Percentiles rank a stretch among this genome's conserved stretches.
Evolutionary conservation across 2,888 invertebrate genomes (phyloP).

Genomic region (Toxonevra muliebris): DNA sequence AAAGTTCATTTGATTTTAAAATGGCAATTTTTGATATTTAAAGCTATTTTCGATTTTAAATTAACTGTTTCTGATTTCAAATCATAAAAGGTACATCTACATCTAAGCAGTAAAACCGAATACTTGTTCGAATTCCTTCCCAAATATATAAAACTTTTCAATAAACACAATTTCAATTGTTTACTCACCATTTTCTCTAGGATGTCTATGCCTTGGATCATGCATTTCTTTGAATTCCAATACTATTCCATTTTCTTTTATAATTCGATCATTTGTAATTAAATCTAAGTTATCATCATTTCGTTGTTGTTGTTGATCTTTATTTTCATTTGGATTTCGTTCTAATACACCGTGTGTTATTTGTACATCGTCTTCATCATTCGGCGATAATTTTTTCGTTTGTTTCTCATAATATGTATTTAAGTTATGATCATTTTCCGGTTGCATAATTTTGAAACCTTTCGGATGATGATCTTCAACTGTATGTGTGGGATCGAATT

Average conservation of each 20-base stretch:
- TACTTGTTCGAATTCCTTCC: too few relatives aligned
- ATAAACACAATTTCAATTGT: not conserved
- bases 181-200: conserved; percentile 60
- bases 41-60: too few relatives aligned
- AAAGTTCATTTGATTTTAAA: too few relatives aligned
- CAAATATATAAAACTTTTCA: too few relatives aligned
- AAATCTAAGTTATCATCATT: conserved; percentile 19
- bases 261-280: conserved; percentile 6
- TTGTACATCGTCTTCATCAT: conserved; percentile 41
- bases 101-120: too few relatives aligned
- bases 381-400: conserved; percentile 38
- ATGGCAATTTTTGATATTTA: too few relatives aligned
- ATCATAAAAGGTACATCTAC: too few relatives aligned
- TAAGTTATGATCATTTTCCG: conserved; percentile 36
- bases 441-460: conserved; percentile 47
- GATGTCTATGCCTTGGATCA: conserved; percentile 63
- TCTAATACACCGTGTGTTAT: conserved; percentile 19
- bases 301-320: conserved; percentile 11
- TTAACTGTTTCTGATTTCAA: too few relatives aligned
- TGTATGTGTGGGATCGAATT: conserved; percentile 66
- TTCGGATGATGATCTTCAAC: conserved; percentile 60
- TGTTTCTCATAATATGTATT: conserved; percentile 45
- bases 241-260: conserved; percentile 32
- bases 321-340: conserved; percentile 12
- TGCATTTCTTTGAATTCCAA: conserved; percentile 61